Conservation (phyloP, 2,888 invertebrate genomes). For the Ctena decussata region DNA sequence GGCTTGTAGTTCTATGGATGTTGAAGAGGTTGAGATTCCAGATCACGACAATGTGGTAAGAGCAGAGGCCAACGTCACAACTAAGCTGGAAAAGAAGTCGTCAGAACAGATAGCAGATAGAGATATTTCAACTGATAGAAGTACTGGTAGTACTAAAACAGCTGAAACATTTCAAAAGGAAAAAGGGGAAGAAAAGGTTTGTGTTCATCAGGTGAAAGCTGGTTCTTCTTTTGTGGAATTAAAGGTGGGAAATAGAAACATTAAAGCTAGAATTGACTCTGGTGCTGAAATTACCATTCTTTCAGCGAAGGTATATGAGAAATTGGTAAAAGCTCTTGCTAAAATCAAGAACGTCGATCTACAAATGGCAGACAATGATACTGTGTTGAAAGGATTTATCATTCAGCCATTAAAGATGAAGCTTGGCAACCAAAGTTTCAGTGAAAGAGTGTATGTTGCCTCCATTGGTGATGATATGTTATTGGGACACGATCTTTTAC, state of each 20-base stretch:
- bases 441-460: slow-evolving; percentile 22
- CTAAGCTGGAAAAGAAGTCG: too few species aligned
- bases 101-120: too few species aligned
- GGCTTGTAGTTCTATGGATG: too few species aligned
- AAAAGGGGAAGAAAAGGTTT: too few species aligned
- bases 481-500: not conserved
- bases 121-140: too few species aligned
- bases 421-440: not conserved
- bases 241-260: slow-evolving; percentile 4
- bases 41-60: too few species aligned
- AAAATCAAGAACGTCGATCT: slow-evolving; percentile 12
- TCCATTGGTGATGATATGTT: slow-evolving; percentile 20
- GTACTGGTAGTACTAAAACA: too few species aligned
- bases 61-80: too few species aligned
- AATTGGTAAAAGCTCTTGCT: slow-evolving; percentile 13
- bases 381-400: slow-evolving; percentile 21
- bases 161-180: too few species aligned
- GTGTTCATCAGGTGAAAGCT: slow-evolving; percentile 9
- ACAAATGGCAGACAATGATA: slow-evolving; percentile 28
- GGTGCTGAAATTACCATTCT: slow-evolving; percentile 33
- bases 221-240: slow-evolving; percentile 18
- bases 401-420: slow-evolving; percentile 17
- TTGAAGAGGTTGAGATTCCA: too few species aligned
- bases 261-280: slow-evolving; percentile 27
- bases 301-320: slow-evolving; percentile 21